Conservation (phyloP, 2,888 invertebrate genomes). For the Disparrhopalites patrizii region DNA sequence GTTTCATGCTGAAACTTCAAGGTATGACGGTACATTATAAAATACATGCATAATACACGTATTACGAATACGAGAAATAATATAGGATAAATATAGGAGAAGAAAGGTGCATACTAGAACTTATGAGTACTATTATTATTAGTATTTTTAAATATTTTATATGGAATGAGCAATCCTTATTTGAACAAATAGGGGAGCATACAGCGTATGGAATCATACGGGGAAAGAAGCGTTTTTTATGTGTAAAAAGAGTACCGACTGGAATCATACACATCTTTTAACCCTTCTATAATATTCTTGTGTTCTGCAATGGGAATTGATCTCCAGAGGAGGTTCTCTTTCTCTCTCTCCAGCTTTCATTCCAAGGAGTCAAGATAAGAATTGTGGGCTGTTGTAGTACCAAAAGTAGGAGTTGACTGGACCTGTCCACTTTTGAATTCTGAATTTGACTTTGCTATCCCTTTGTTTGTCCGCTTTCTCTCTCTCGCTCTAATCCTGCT, state of each 20-base stretch:
- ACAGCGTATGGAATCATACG: too few relatives aligned
- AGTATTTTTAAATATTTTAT: too few relatives aligned
- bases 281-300: neutral
- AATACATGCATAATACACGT: too few relatives aligned
- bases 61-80: too few relatives aligned
- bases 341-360: neutral
- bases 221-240: neutral
- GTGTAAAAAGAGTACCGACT: neutral
- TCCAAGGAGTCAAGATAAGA: neutral
- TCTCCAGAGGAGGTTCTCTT: constrained; percentile 1
- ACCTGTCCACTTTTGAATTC: constrained; percentile 11
- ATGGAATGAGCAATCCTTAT: too few relatives aligned
- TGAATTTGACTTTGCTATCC: constrained; percentile 9
- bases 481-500: neutral
- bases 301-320: constrained; percentile 8
- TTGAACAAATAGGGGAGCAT: too few relatives aligned
- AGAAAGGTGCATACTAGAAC: too few relatives aligned
- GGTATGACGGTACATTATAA: too few relatives aligned
- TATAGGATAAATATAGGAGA: too few relatives aligned
- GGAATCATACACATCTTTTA: neutral
- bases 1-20: constrained; percentile 4
- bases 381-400: constrained; percentile 1
- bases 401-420: constrained; percentile 11
- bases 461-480: neutral
- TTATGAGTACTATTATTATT: too few relatives aligned